phyloP scores from a whole-genome alignment of 2,888 invertebrate species.

The Rhimphoctona megacephalus region DNA sequence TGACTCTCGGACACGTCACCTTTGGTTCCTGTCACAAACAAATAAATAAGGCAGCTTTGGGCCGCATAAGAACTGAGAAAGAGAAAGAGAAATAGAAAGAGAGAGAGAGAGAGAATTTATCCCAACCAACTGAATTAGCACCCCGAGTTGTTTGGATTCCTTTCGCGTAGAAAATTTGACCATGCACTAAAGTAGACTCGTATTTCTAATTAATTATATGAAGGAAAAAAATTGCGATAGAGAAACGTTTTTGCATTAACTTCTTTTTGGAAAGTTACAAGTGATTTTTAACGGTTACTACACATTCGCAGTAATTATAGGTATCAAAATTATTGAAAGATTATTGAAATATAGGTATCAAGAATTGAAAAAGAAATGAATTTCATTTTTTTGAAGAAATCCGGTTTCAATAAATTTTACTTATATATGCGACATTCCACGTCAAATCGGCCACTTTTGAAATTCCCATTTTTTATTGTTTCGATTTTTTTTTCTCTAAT shows the following conservation, averaged over 20 bases:
- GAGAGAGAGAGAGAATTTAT: conserved; percentile 71
- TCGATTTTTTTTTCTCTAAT: too few species aligned
- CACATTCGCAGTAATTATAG: too few species aligned
- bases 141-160: conserved; percentile 32
- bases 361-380: too few species aligned
- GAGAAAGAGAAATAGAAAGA: conserved; percentile 13
- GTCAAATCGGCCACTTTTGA: too few species aligned
- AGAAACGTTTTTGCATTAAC: not conserved
- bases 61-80: conserved; percentile 37
- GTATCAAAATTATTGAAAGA: too few species aligned
- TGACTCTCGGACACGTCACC: conserved; percentile 35
- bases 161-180: conserved; percentile 30
- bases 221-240: not conserved
- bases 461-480: too few species aligned
- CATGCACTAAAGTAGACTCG: conserved; percentile 13
- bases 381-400: too few species aligned
- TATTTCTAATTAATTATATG: conserved; percentile 1
- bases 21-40: conserved; percentile 73
- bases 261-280: not conserved
- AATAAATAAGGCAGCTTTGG: conserved; percentile 77
- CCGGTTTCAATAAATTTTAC: too few species aligned
- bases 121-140: conserved; percentile 72
- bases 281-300: not conserved
- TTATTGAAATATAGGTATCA: too few species aligned
- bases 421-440: too few species aligned